A percentile compares a stretch with the other conserved stretches of the same genome.
These are phyloP conservation scores for Gavia stellata DNA, from an alignment of 2,113 vertebrate species.

Conservation along the genomic window DNA sequence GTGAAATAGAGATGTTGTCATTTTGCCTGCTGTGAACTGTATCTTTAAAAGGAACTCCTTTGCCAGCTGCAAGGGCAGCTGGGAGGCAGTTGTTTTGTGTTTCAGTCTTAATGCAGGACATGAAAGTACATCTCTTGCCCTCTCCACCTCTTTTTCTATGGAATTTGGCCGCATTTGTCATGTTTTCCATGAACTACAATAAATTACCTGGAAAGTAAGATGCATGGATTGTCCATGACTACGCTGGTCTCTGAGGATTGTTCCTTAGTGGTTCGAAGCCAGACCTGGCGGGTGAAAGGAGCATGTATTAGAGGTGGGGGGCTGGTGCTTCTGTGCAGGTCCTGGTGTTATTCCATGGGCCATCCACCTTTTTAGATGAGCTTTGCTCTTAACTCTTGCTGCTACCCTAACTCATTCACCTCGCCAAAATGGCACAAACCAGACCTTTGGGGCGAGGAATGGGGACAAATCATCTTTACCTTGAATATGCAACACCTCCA, in stretches of 20 bases:
- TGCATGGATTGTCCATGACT: neutral
- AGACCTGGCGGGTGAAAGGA: neutral
- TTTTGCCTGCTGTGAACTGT: neutral
- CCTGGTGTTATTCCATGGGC: neutral
- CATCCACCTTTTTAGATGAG: neutral
- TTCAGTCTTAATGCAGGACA: neutral
- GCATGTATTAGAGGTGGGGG: fast-evolving
- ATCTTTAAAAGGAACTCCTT: neutral
- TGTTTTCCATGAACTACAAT: neutral
- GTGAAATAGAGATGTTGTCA: neutral
- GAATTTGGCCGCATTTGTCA: neutral
- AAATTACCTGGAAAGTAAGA: neutral
- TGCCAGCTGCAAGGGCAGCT: neutral
- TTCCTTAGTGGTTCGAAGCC: neutral
- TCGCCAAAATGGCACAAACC: neutral
- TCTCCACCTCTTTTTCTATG: neutral
- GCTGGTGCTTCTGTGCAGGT: neutral
- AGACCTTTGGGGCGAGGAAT: neutral
- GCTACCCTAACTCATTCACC: neutral
- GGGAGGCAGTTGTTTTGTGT: neutral
- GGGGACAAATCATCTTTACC: neutral
- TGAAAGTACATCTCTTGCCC: neutral
- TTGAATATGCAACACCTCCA: neutral
- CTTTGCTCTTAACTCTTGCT: neutral
- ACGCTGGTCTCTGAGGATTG: neutral